Evolutionary conservation across 2,797 vertebrate genomes (phyloP), one percentile per base, ranked within the genome.

Genomic region (Melanotaenia trifasciata): DNA sequence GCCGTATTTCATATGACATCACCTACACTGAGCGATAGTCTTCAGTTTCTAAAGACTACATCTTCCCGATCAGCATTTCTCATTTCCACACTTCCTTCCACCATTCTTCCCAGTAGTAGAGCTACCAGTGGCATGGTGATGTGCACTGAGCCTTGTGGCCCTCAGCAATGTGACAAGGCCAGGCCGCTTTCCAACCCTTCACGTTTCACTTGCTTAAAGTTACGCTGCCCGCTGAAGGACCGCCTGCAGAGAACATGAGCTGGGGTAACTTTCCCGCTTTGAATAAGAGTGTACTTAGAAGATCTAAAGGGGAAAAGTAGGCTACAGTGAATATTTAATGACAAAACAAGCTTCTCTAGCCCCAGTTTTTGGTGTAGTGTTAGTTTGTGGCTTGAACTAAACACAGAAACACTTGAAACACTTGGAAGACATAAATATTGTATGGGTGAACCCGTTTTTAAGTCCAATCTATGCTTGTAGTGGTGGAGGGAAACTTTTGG

Each of bases 241-340:
- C 18, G 68, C 53, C 73, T 65, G 76, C 33, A 67, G 47, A 51
- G 30, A 66, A 76, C 72, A 24, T 18, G 63, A 81, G 65, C 57
- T 32, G 67, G 58, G 43, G 38, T 3, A 79, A 79, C 76, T 79
- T 81, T 81, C 50, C 69, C 60, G 56, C 79, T 82, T 69, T 8
- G 47, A 56, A 63, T 20, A 6, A 59, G 70, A 62, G 36, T 2
- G 63, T 35, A 66, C 77, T 70, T 70, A 57, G 45, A 72, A 85
- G 60, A 72, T 83, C 71, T 60, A 56, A 78, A 47, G 32, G 35
- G 30, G 28, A 11, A 57, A 83, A 86, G 70, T 84, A 83, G 87
- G 87, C 78, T 82, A 22, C 36, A 56, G 71, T 82, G 81, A 83
- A 90, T 88, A 84, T 88, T 87, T 84, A 79, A 88, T 87, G 61